Percentiles rank a stretch among this genome's conserved stretches.
These are phyloP conservation scores for Gadus chalcogrammus DNA, from an alignment of 2,113 vertebrate species.

Conservation along the genomic window DNA sequence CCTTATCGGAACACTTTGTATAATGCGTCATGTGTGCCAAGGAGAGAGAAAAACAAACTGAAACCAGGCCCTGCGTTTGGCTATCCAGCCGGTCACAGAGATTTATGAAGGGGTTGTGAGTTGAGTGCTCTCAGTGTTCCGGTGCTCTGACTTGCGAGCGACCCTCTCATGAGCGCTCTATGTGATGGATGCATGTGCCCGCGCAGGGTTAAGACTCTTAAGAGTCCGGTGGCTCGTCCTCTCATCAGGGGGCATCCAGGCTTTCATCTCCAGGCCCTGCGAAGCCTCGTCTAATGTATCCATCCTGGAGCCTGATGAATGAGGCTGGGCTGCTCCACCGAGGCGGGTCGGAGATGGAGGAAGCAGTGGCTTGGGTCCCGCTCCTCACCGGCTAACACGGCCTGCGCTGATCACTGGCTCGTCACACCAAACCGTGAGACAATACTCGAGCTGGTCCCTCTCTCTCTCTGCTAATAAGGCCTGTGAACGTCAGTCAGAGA, in stretches of 20 bases:
- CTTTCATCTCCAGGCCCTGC: slow-evolving; percentile 49
- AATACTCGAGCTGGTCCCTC: not conserved
- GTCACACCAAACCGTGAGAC: slow-evolving; percentile 15
- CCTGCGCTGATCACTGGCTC: slow-evolving; percentile 42
- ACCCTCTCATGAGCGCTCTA: slow-evolving; percentile 40
- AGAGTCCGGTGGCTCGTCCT: slow-evolving; percentile 53
- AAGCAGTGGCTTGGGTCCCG: slow-evolving; percentile 35
- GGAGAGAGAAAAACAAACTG: slow-evolving; percentile 30
- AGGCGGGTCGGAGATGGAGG: slow-evolving; percentile 36
- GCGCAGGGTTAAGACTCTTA: slow-evolving; percentile 61
- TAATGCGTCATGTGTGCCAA: too few relatives aligned
- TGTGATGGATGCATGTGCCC: slow-evolving; percentile 56
- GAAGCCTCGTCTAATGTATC: slow-evolving; percentile 31
- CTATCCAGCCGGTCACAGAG: slow-evolving; percentile 55
- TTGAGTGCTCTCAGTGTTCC: slow-evolving; percentile 54
- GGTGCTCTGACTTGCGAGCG: slow-evolving; percentile 52
- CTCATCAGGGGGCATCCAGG: slow-evolving; percentile 20
- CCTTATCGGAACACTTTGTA: too few relatives aligned
- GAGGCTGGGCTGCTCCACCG: slow-evolving; percentile 49
- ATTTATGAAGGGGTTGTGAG: slow-evolving; percentile 73
- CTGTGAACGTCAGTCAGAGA: slow-evolving; percentile 34
- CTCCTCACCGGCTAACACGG: slow-evolving; percentile 41
- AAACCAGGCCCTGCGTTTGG: slow-evolving; percentile 38
- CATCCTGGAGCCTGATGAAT: slow-evolving; percentile 46
- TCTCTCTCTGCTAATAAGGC: slow-evolving; percentile 38